Evolutionary conservation across 1,140 invertebrate genomes (phyloP), one percentile per base, ranked within the genome.

Genomic region (Myzus persicae): DNA sequence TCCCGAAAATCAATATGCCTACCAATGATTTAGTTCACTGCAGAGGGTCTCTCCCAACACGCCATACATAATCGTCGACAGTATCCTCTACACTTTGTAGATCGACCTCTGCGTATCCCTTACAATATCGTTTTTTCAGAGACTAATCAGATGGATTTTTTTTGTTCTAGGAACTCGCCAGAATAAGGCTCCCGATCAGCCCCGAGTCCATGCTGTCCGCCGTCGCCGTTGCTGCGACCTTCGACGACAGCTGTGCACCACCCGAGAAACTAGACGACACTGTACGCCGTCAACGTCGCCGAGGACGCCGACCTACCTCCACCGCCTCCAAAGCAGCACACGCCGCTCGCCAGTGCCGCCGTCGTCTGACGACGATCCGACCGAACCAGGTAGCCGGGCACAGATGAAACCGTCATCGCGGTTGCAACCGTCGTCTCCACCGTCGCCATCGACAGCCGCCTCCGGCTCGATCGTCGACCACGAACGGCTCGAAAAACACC

Each of bases 371-470:
- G 46, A 89, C 88, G n/a, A 54, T 54, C 24, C 46, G 48, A 26
- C 46, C 88, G 22, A n/a, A 36, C 38, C 42, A 31, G 46, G 88
- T 54, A 48, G 88, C 88, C 22, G 88, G 88, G 88, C n/a, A 54
- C 88, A 89, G 88, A 89, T 89, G 88, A 89, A 54, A 89, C 88
- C 88, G 24, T 54, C 88, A 38, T 89, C 31, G 20, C 31, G 31
- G 44, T 44, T 31, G 5, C 38, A 42, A 85, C 18, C 42, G 40
- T 40, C 85, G 44, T 31, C 84, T 31, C 42, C 87, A 22, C n/a
- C n/a, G 24, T 22, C 31, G 36, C 67, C 42, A 42, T 82, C 24
- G 48, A 88, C 40, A 46, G 46, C 26, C 89, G 89, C 67, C 18
- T 36, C 18, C 82, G 82, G 38, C 22, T 9, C 9, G 20, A 40